Evolutionary conservation across 2,888 invertebrate genomes (phyloP), one percentile per base, ranked within the genome.

Genomic region (Synanthedon tipuliformis): DNA sequence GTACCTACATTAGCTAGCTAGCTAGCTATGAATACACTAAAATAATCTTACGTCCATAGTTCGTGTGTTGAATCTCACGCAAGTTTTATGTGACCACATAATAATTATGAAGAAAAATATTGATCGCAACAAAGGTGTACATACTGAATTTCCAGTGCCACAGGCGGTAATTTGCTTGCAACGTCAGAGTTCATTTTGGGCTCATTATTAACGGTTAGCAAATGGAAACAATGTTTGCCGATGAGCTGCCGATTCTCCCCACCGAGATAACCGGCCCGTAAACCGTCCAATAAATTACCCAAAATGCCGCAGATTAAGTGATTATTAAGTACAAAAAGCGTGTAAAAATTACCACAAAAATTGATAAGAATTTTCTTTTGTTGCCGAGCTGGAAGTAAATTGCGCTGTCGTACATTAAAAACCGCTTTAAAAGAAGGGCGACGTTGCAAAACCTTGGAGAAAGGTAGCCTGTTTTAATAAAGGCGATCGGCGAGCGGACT

Each of bases 401-500:
- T 69, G 70, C 61, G 55, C 59, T 59, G 60, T 60, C 64, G 68
- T 63, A 69, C 61, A 63, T 64, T 69, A 72, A 72, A 72, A 71
- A 72, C 66, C 59, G 65, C 68, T 68, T 66, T 59, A 64, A 78
- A 82, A 81, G 75, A 81, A 83, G 82, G 81, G 78, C 81, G 69
- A 62, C 61, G 68, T 80, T 79, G 72, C 80, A 71, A 79, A 82
- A 82, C 78, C 76, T 77, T 73, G 81, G 84, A 83, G 84, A 84
- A 86, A 85, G 83, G 85, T 77, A 78, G 80, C 69, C 75, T 77
- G 77, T 69, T 77, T 76, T 78, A 78, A 75, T 78, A 78, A 80
- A 78, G 68, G 76, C 77, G 77, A 76, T 75, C 75, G 75, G 65
- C 68, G 74, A 73, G 66, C 69, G 79, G 70, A 82, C 81, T 85